Percentiles rank a stretch among this genome's conserved stretches.
These are phyloP conservation scores for Microctenopoma steveboyesi DNA, from an alignment of 2,797 vertebrate species.

Conservation along the genomic window DNA sequence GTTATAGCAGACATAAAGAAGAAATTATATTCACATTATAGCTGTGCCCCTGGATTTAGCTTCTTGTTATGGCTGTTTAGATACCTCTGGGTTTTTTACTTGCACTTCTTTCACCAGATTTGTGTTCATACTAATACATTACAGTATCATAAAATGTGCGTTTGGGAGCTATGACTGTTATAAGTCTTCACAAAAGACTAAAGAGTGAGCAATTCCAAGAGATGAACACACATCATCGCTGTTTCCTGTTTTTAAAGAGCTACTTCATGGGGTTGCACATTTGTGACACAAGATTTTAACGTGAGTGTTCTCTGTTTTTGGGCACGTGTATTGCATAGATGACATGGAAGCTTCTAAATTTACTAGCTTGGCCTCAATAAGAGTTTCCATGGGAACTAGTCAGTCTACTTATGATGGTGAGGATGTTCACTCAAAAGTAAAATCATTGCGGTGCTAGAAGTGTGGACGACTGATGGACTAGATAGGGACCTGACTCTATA, in stretches of 20 bases:
- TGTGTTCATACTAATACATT: slow-evolving; percentile 15
- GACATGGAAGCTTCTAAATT: slow-evolving; percentile 78
- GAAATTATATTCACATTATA: slow-evolving; percentile 30
- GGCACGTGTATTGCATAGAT: slow-evolving; percentile 66
- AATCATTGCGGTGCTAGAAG: slow-evolving; percentile 39
- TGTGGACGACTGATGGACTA: slow-evolving; percentile 19
- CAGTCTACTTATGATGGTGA: slow-evolving; percentile 68
- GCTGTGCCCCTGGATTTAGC: slow-evolving; percentile 9
- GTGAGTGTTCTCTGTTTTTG: slow-evolving; percentile 37
- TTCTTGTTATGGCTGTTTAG: slow-evolving; percentile 15
- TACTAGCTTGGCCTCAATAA: slow-evolving; percentile 80
- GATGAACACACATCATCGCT: slow-evolving; percentile 24
- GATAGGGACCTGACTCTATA: neutral
- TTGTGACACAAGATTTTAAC: slow-evolving; percentile 40
- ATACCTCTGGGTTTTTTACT: slow-evolving; percentile 1
- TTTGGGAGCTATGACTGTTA: slow-evolving; percentile 30
- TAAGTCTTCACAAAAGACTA: slow-evolving; percentile 21
- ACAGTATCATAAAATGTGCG: slow-evolving; percentile 20
- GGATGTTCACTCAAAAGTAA: slow-evolving; percentile 60
- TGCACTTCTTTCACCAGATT: slow-evolving; percentile 20
- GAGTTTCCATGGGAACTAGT: slow-evolving; percentile 83
- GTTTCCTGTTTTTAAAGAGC: slow-evolving; percentile 15
- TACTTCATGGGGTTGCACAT: slow-evolving; percentile 7
- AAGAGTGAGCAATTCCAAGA: slow-evolving; percentile 28
- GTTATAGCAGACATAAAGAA: slow-evolving; percentile 36